These are phyloP conservation scores for Phyllotreta striolata DNA, from an alignment of 2,888 invertebrate species.

Conservation along the genomic window DNA sequence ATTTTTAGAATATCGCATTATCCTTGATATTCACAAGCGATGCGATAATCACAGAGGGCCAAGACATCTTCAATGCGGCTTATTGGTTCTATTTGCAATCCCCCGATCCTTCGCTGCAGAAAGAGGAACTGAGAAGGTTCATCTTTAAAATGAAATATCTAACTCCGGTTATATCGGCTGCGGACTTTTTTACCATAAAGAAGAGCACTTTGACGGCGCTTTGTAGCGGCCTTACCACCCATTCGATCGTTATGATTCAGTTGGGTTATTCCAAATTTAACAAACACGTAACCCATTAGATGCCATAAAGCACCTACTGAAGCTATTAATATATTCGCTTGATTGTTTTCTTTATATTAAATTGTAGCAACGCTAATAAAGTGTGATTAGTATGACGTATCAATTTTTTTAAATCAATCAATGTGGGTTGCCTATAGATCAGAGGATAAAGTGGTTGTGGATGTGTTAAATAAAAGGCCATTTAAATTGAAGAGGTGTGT, in stretches of 20 bases:
- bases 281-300: background rate
- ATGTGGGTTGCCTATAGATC: no score
- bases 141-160: constrained; percentile 18
- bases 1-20: constrained; percentile 13
- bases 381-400: no score
- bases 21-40: constrained; percentile 14
- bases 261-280: constrained; percentile 21
- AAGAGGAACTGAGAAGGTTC: constrained; percentile 13
- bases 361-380: no score
- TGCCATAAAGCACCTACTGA: no score
- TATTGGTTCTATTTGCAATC: background rate
- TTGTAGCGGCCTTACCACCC: constrained; percentile 28
- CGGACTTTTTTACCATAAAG: constrained; percentile 28
- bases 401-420: no score
- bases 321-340: no score
- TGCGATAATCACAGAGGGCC: constrained; percentile 8
- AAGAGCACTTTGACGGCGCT: constrained; percentile 28
- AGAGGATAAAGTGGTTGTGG: no score
- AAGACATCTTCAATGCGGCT: constrained; percentile 6
- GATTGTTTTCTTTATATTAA: no score
- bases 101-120: background rate
- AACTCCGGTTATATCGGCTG: constrained; percentile 23
- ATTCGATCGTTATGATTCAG: constrained; percentile 38
- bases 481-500: no score
- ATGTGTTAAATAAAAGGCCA: no score